phyloP scores from a whole-genome alignment of 2,888 invertebrate species.

The Fissipunctia ypsillon region DNA sequence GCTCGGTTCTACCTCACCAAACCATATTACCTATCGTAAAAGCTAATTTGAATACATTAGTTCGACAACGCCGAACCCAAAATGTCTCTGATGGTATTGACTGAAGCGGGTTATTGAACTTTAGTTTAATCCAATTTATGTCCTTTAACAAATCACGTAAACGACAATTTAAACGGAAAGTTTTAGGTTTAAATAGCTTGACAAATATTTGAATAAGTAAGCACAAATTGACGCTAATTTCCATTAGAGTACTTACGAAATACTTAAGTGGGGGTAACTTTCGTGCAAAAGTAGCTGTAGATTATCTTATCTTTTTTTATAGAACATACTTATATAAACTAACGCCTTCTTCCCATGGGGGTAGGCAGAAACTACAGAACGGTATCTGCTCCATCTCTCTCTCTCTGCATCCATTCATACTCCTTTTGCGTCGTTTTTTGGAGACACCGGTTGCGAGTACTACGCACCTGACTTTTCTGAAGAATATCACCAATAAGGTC shows the following conservation, averaged over 20 bases:
- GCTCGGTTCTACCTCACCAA: slow-evolving; percentile 8
- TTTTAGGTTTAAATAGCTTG: slow-evolving; percentile 9
- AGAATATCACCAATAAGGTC: no score
- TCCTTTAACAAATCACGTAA: slow-evolving; percentile 8
- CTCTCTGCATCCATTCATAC: no score
- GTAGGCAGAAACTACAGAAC: no score
- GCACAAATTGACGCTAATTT: slow-evolving; percentile 14
- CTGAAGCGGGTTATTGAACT: slow-evolving; percentile 28
- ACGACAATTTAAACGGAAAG: slow-evolving; percentile 17
- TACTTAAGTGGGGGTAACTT: slow-evolving; percentile 9
- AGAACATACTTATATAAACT: neutral
- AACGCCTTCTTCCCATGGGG: no score
- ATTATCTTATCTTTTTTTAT: neutral
- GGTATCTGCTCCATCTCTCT: no score
- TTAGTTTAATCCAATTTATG: slow-evolving; percentile 36
- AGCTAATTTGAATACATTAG: slow-evolving; percentile 47
- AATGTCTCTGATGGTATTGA: slow-evolving; percentile 17
- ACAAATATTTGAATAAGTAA: slow-evolving; percentile 35
- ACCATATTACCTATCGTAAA: slow-evolving; percentile 10
- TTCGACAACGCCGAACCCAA: slow-evolving; percentile 15
- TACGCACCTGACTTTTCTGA: no score
- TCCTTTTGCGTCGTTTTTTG: no score
- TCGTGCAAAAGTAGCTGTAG: neutral
- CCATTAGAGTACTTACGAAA: slow-evolving; percentile 1
- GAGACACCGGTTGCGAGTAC: no score